Evolutionary conservation across 2,113 vertebrate genomes (phyloP).

Genomic region (Xiphophorus couchianus): DNA sequence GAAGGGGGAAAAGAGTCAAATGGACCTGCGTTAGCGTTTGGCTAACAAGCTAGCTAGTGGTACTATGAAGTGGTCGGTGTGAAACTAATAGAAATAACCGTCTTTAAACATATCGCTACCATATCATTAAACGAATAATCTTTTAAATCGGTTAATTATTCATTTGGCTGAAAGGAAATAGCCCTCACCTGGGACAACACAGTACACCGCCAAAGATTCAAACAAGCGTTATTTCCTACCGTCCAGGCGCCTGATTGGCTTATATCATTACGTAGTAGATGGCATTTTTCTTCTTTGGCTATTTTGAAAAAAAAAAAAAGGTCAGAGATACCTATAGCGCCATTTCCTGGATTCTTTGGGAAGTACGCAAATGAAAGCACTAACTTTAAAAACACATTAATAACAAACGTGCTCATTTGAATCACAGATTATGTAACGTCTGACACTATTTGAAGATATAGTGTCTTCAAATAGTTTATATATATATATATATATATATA

Average conservation of each 20-base stretch:
- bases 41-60: not conserved
- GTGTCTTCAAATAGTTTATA: too few species aligned
- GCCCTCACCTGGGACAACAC: not conserved
- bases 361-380: not conserved
- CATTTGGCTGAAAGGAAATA: too few species aligned
- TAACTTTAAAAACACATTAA: too few species aligned
- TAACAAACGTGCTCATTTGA: too few species aligned
- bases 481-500: too few species aligned
- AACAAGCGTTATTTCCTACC: conserved; percentile 40
- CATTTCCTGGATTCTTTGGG: not conserved
- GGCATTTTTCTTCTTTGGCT: conserved; percentile 26
- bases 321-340: not conserved
- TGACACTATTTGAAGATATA: too few species aligned
- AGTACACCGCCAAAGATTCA: conserved; percentile 52
- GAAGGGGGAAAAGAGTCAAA: not conserved
- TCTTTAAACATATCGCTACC: not conserved
- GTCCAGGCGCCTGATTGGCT: conserved; percentile 52
- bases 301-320: not conserved
- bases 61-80: not conserved
- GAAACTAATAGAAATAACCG: not conserved
- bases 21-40: not conserved
- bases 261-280: not conserved
- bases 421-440: too few species aligned
- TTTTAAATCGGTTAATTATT: not conserved
- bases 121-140: not conserved